Evolutionary conservation across 2,797 vertebrate species (phyloP).

Genomic region (Gadopsis bispinosus): DNA sequence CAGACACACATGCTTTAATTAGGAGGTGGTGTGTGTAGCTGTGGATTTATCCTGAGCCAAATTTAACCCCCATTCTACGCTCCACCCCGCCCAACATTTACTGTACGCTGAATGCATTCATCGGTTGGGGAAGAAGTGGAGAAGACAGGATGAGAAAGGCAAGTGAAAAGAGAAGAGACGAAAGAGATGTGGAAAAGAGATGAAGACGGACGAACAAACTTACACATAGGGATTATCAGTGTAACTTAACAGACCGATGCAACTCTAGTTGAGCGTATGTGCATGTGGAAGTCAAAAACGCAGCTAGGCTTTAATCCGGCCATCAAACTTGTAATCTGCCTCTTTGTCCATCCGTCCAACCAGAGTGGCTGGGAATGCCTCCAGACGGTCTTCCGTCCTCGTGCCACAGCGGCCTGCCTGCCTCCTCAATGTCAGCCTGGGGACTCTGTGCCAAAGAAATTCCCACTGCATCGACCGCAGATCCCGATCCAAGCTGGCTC

Average conservation of each 20-base stretch:
- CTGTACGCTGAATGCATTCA: background rate
- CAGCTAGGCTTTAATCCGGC: slow-evolving; percentile 52
- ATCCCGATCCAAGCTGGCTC: slow-evolving; percentile 52
- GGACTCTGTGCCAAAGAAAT: slow-evolving; percentile 67
- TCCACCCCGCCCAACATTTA: slow-evolving; percentile 39
- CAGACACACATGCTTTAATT: slow-evolving; percentile 22
- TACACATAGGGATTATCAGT: slow-evolving; percentile 5
- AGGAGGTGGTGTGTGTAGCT: slow-evolving; percentile 28
- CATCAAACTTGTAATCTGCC: slow-evolving; percentile 51
- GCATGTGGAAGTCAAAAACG: slow-evolving; percentile 34
- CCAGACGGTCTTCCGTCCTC: slow-evolving; percentile 49
- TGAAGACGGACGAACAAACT: background rate
- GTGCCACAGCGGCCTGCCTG: slow-evolving; percentile 42
- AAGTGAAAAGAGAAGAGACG: background rate
- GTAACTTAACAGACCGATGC: slow-evolving; percentile 3
- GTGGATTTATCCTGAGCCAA: slow-evolving; percentile 13
- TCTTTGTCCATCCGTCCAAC: slow-evolving; percentile 32
- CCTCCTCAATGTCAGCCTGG: slow-evolving; percentile 64
- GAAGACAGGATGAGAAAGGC: background rate
- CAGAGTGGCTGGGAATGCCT: slow-evolving; percentile 56
- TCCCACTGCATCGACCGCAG: slow-evolving; percentile 49
- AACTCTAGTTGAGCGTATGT: slow-evolving; percentile 24
- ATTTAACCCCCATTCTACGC: slow-evolving; percentile 23
- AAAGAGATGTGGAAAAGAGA: background rate
- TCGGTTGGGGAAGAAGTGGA: background rate